Conservation (phyloP, 2,113 vertebrate species). For the Daphoenositta chrysoptera region DNA sequence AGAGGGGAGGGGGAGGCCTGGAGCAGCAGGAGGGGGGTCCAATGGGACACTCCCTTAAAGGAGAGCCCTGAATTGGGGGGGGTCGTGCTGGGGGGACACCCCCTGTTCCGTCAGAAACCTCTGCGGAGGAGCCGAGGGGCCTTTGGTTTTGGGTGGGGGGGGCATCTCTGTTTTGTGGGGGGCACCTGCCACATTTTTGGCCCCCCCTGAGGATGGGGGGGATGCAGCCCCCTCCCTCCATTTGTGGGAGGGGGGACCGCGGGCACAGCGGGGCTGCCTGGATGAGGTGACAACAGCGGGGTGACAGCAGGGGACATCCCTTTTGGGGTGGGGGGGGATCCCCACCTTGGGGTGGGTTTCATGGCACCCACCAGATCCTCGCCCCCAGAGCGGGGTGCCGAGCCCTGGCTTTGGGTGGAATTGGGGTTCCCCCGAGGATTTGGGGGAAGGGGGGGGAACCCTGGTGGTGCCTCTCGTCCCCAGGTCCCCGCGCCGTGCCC, state of each 20-base stretch:
- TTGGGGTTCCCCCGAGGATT: neutral
- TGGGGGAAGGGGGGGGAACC: neutral
- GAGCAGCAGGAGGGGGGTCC: no score
- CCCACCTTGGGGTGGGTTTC: neutral
- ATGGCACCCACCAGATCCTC: no score
- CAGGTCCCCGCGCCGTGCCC: neutral
- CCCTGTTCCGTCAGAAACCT: no score
- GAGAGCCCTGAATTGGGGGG: no score
- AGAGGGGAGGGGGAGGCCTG: no score
- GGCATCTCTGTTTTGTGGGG: neutral
- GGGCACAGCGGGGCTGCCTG: neutral
- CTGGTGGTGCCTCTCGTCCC: neutral
- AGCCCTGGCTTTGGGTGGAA: neutral
- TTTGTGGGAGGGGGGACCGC: neutral
- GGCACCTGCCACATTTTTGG: neutral
- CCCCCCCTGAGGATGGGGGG: no score
- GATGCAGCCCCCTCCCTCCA: neutral
- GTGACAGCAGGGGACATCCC: neutral
- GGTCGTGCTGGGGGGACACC: no score
- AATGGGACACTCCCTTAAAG: no score
- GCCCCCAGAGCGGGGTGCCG: rapidly evolving
- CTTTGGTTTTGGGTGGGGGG: neutral
- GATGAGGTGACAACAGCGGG: neutral
- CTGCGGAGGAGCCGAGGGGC: no score
- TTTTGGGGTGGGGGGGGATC: neutral